Base-by-base conservation (phyloP, 2,113 vertebrate species). In the Forbesichthys papilliferus region DNA sequence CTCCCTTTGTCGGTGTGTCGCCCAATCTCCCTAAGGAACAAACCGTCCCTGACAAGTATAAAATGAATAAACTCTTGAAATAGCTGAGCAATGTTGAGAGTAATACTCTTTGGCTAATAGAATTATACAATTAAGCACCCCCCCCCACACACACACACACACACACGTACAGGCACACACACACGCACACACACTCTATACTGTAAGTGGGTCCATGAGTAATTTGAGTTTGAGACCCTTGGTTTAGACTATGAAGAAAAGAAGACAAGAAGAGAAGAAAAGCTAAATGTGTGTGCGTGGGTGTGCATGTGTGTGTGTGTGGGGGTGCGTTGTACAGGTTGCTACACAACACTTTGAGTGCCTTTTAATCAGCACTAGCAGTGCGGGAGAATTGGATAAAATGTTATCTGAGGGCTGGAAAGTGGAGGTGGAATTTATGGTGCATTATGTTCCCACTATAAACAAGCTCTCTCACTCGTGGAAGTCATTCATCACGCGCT, bases 281-380 rank as follows among this genome's bases (percentile, higher is more conserved):
- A 62, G 54, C 73, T 20, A 56, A 49, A 77, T 5, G 7, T 8
- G 36, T 2, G 36, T 48, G 57, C 74, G 83, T 14, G 1, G 11
- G 74, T 48, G 69, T 55, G 62, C 78, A 69, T 64, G 68, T 68
- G 52, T 27, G 48, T n/a, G 68, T 52, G 74, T 64, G 54, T 74
- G 53, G 33, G 73, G 57, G 68, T 27, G 27, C 27, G 27, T 27
- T 27, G 27, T 16, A 56, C 62, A 56, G 57, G 57, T 5, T 42
- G 68, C 66, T 70, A 74, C 71, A 81, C 60, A 73, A 64, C 61
- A 59, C 65, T 76, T 76, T 79, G 73, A 89, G 85, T 86, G 84
- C 66, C 81, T 88, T 91, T 89, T 91, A 90, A 89, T 91, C 87
- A 90, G 84, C 67, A 61, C 57, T 78, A 75, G 84, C 86, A 86